Evolutionary conservation across 2,888 invertebrate genomes (phyloP).

Genomic region (Hermaeophaga mercurialis): DNA sequence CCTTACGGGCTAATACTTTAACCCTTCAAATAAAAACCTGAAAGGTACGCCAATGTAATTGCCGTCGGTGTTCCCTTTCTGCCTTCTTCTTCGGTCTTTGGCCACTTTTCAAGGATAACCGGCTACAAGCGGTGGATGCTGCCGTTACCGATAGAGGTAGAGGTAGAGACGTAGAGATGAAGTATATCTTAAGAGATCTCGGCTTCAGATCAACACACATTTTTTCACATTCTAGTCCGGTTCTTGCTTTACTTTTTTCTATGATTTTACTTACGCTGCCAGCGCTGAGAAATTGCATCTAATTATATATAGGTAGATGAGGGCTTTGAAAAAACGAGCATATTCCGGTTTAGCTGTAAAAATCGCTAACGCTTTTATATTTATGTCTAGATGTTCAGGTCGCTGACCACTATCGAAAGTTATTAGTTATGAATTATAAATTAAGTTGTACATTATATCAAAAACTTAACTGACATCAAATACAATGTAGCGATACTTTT

Average conservation of each 20-base stretch:
- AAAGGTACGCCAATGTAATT: constrained; percentile 20
- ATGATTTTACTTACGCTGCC: background rate
- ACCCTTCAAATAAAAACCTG: too few relatives aligned
- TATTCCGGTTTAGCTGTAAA: background rate
- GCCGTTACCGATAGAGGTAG: constrained; percentile 26
- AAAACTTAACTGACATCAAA: too few relatives aligned
- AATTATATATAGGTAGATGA: background rate
- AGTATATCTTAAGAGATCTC: constrained; percentile 2
- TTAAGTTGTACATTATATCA: too few relatives aligned
- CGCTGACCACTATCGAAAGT: background rate
- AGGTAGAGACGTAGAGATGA: constrained; percentile 5
- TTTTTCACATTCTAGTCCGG: constrained; percentile 23
- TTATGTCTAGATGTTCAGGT: background rate
- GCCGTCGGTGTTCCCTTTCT: constrained; percentile 31
- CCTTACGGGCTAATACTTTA: too few relatives aligned
- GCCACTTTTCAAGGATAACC: constrained; percentile 43
- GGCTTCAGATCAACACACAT: constrained; percentile 7
- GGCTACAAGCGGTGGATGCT: constrained; percentile 27
- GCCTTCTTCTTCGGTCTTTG: constrained; percentile 52
- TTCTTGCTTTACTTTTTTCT: constrained; percentile 16
- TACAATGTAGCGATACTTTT: too few relatives aligned
- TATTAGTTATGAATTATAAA: too few relatives aligned
- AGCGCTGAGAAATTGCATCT: constrained; percentile 3
- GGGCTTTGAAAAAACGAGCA: background rate
- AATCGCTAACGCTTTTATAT: background rate